Base-by-base conservation (phyloP, 2,797 vertebrate genomes). In the Malurus splendens region DNA sequence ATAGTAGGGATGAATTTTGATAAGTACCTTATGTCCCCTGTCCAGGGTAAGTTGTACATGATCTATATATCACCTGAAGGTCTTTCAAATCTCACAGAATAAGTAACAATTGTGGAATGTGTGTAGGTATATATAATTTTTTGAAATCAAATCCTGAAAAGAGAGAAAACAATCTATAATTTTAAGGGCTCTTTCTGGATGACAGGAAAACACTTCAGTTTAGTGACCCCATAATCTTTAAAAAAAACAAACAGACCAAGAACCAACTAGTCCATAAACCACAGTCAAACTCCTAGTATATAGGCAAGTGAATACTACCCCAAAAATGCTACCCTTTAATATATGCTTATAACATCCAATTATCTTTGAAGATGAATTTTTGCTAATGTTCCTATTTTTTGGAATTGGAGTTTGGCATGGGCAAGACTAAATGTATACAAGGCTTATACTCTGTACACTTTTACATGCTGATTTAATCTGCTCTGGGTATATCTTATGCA, bases 11-110 rank as follows among this genome's bases (percentile, higher is more conserved):
- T 48, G 82, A 89, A 92, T 94, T 90, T 92, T 82, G 64, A 77
- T 79, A 90, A 91, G 87, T 79, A 80, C 87, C 93, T 62, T 87
- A 79, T 66, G 90, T 65, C 78, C 79, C 54, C 42, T 82, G 76
- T 85, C 90, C 92, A 85, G 67, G 48, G n/a, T 87, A 91, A 94
- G 80, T 91, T 72, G 17, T 56, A 66, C 36, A 66, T 62, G 39
- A 90, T 81, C 68, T 80, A 77, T 77, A 6, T 51, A 64, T 32
- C 45, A 79, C 76, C 60, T 80, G 60, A 45, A 86, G 15, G 32
- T 36, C 55, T 87, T 89, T 66, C 55, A 78, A 78, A 70, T 79
- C 36, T 59, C 45, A 12, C 4, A 25, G 28, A 59, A 94, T 48
- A 41, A 30, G 14, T 38, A 85, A 45, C 3, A n/a, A 33, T 50